phyloP scores from a whole-genome alignment of 2,797 vertebrate species.

The Pteropus rufus region DNA sequence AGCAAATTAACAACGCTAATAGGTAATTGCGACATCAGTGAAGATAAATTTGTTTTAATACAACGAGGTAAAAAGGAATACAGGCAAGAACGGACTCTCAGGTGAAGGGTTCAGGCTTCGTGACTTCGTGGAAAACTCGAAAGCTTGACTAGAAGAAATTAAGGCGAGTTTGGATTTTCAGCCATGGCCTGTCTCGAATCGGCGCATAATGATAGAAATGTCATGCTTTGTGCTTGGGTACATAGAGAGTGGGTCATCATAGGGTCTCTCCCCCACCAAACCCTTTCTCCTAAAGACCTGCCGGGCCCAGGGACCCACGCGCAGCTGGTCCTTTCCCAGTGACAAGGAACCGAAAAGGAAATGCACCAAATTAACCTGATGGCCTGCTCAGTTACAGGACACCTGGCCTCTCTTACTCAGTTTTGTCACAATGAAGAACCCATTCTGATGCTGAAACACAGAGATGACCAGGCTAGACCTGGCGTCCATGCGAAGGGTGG shows the following conservation, averaged over 20 bases:
- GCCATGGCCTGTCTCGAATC: too few species aligned
- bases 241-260: accelerated
- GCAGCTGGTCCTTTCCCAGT: background rate
- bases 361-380: accelerated
- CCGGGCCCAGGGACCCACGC: accelerated
- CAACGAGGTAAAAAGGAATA: conserved; percentile 72
- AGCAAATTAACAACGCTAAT: conserved; percentile 83
- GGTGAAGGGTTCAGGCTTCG: conserved; percentile 44
- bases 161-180: background rate
- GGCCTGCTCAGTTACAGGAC: background rate
- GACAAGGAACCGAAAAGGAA: background rate
- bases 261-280: background rate
- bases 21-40: conserved; percentile 82
- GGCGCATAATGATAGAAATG: too few species aligned
- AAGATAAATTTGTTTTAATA: conserved; percentile 83
- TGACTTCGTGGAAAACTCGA: conserved; percentile 36
- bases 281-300: background rate
- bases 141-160: background rate
- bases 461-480: accelerated
- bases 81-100: conserved; percentile 62
- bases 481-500: accelerated
- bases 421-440: background rate
- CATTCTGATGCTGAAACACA: accelerated
- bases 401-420: background rate
- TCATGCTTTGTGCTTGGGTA: accelerated